Evolutionary conservation across 2,888 invertebrate genomes (phyloP).

Genomic region (Eulithis prunata): DNA sequence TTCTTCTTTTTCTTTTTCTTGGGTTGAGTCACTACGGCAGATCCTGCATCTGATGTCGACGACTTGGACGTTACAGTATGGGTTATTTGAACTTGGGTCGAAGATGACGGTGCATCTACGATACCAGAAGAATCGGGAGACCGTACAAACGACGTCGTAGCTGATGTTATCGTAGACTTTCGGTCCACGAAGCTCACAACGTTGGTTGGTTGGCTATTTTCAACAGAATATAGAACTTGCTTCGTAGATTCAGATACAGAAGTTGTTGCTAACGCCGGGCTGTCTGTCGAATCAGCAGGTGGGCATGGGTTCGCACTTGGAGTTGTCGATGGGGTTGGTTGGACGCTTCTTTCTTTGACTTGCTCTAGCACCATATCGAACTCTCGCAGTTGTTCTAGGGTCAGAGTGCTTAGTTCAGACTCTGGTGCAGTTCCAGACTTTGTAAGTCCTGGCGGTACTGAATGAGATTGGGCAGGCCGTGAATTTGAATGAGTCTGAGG

Average conservation of each 20-base stretch:
- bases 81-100: conserved; percentile 61
- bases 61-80: conserved; percentile 66
- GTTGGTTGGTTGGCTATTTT: conserved; percentile 68
- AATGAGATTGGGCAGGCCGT: conserved; percentile 17
- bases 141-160: conserved; percentile 65
- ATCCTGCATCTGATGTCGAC: conserved; percentile 49
- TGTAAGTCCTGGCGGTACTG: conserved; percentile 16
- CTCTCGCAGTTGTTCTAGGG: conserved; percentile 90
- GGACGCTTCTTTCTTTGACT: conserved; percentile 90
- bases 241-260: conserved; percentile 61
- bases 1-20: conserved; percentile 77
- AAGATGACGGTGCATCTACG: conserved; percentile 68
- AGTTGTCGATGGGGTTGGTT: conserved; percentile 66
- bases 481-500: conserved; percentile 31
- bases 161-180: conserved; percentile 66
- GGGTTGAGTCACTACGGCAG: conserved; percentile 12
- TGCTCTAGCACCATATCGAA: conserved; percentile 93
- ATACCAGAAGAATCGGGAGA: conserved; percentile 76
- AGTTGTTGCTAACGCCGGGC: conserved; percentile 49
- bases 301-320: conserved; percentile 55
- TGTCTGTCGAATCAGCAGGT: conserved; percentile 63
- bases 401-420: conserved; percentile 89
- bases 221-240: conserved; percentile 74
- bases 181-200: conserved; percentile 71
- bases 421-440: conserved; percentile 57